Base-by-base conservation (phyloP, 2,888 invertebrate genomes). In the Ornithoptera priamus region DNA sequence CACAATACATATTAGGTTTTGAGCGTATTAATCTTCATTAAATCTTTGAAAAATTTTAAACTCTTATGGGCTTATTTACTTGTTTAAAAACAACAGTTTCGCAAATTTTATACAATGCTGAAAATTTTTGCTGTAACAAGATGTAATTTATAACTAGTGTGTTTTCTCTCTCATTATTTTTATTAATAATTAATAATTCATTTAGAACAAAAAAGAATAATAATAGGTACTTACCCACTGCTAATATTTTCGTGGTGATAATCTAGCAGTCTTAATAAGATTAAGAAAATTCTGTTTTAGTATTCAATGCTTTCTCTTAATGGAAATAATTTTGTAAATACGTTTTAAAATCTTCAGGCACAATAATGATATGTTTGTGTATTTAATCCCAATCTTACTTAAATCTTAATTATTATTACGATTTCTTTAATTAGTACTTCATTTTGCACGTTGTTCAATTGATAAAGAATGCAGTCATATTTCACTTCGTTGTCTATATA, bases 341-440 rank as follows among this genome's bases (percentile, higher is more conserved):
- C 72, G 67, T 69, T 73, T 80, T 82, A 83, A 84, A 80, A 74
- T 78, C 79, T 90, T 88, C 81, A 91, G 91, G 91, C 92, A 92
- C 91, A 86, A 76, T 81, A 78, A 85, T 91, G 91, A 92, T 92
- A 92, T 92, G 91, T 91, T 89, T 90, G 85, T 83, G 58, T 39
- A 53, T 53, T 53, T 53, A 53, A 53, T 70, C 59, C 63, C 50
- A 62, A 67, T 63, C 60, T 64, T 67, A 67, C 80, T 82, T 85
- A 82, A 78, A 82, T 85, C 82, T 78, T 76, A 73, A 77, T 79
- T 83, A 81, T 73, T 81, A 77, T 78, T 85, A 85, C 85, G 60
- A 67, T 68, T 68, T 71, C 72, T 72, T 67, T 64, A 24, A 71
- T 69, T 30, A 73, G 62, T 61, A 71, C 57, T 70, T 71, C 63